A percentile compares a stretch with the other conserved stretches of the same genome.
phyloP scores from a whole-genome alignment of 2,113 vertebrate genomes.

The Dolichallabes microphthalmus region DNA sequence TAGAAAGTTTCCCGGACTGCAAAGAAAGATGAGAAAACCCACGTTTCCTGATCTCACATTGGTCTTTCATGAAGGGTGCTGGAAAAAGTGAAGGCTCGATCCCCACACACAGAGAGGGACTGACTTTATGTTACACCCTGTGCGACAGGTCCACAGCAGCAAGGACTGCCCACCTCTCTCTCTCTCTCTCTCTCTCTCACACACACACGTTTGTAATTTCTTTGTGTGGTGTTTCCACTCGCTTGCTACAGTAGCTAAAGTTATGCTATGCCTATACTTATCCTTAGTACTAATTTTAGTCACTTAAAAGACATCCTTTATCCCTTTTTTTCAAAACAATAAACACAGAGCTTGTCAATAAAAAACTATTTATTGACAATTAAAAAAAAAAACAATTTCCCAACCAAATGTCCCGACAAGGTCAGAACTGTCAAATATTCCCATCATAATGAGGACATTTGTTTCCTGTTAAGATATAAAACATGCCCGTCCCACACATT shows the following conservation, averaged over 20 bases:
- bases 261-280: not conserved
- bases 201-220: conserved; percentile 3
- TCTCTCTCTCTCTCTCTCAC: conserved; percentile 31
- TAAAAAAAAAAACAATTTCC: not conserved
- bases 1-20: conserved; percentile 69
- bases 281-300: not conserved
- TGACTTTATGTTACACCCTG: conserved; percentile 73
- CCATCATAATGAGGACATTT: not conserved
- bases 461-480: not conserved
- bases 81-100: conserved; percentile 63
- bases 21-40: conserved; percentile 53
- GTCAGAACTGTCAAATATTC: not conserved
- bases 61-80: conserved; percentile 69
- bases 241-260: not conserved
- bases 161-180: conserved; percentile 64
- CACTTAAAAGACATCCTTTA: not conserved
- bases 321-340: not conserved
- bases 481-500: not conserved
- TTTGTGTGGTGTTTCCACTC: not conserved
- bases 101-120: conserved; percentile 62
- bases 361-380: no score
- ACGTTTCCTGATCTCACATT: conserved; percentile 53
- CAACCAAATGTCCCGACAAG: not conserved
- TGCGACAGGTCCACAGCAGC: conserved; percentile 68
- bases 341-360: not conserved